Base-by-base conservation (phyloP, 2,113 vertebrate species). In the Lathamus discolor region DNA sequence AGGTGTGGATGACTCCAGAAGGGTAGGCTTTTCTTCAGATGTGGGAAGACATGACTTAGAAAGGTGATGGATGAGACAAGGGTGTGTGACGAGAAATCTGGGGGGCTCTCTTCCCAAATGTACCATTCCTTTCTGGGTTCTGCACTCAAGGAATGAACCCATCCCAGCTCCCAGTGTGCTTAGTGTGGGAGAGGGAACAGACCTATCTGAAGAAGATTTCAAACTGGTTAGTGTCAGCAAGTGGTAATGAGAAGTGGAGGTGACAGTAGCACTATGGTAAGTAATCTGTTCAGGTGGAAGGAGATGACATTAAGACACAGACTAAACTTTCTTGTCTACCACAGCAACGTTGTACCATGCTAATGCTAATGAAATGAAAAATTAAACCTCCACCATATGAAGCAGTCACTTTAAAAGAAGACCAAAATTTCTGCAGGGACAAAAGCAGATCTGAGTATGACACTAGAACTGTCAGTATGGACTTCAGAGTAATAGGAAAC, bases 181-280 rank as follows among this genome's bases (percentile, higher is more conserved):
- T 64, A 51, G 23, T 22, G 46, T 27, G 11, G 52, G 39, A 91
- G 80, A 81, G 16, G 15, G 37, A 86, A 81, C 49, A 59, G 76
- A 68, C 25, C 75, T 48, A 68, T 12, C 64, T 64, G 62, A 82
- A 92, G 27, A 74, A 93, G 77, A 75, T 93, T 93, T 95, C 66
- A 92, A 95, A 89, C 68, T 68, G 55, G 16, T 44, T 86, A 61
- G 43, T 90, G 83, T 90, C 64, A 81, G 90, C 51, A 90, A 76
- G 66, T 28, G 61, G 67, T 91, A 92, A 89, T 72, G 86, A 87
- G 86, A 93, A 95, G 48, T 83, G 64, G 76, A 95, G 64, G 86
- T 90, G 95, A 90, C 90, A 96, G 92, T 68, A 83, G 76, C 80
- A 78, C 59, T 48, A 66, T 31, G 73, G 86, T 90, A 83, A 94